Base-by-base conservation (phyloP, 2,888 invertebrate species). In the Oscheius sp. region DNA sequence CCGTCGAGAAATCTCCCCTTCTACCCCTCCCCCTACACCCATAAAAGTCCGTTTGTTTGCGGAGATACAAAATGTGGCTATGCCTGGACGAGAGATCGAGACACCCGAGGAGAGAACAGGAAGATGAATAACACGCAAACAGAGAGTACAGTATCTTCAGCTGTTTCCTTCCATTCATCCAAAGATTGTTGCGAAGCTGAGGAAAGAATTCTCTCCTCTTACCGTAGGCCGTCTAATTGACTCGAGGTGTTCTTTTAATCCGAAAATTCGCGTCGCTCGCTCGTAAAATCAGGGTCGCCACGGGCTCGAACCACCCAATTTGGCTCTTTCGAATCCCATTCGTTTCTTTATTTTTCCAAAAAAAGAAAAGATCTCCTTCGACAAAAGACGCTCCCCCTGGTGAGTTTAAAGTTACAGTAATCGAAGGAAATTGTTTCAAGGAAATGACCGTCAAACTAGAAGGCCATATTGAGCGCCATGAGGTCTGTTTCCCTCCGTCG, bases 171-270 rank as follows among this genome's bases (percentile, higher is more conserved):
- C 27, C n/a, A 31, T 12, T 31, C n/a, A 37, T 3, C 55, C 17
- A 55, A 20, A 15, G 34, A 12, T 25, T 20, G 23, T 42, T 27
- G 33, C 33, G 6, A 34, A 33, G 37, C 55, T 53, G 37, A 37
- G 10, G 10, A n/a, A 42, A 8, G 42, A n/a, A n/a, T 42, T 52
- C 50, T 31, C n/a, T 31, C n/a, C 20, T 27, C n/a, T 31, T 52
- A 61, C 64, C 50, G 64, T 50, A 64, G 8, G 20, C 50, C 29
- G n/a, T 12, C 48, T 64, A 64, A 64, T 64, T 48, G 48, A 64
- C 64, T 64, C n/a, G 61, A 64, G 64, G 64, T 64, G 64, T 64
- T 34, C 50, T 64, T 61, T 64, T 64, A 64, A 64, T 64, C 64
- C 64, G 50, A 64, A 64, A 64, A 64, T 64, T 50, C 64, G 64